Percentiles rank a stretch among this genome's conserved stretches.
phyloP scores from a whole-genome alignment of 2,888 invertebrate genomes.

The Eristalis arbustorum region DNA sequence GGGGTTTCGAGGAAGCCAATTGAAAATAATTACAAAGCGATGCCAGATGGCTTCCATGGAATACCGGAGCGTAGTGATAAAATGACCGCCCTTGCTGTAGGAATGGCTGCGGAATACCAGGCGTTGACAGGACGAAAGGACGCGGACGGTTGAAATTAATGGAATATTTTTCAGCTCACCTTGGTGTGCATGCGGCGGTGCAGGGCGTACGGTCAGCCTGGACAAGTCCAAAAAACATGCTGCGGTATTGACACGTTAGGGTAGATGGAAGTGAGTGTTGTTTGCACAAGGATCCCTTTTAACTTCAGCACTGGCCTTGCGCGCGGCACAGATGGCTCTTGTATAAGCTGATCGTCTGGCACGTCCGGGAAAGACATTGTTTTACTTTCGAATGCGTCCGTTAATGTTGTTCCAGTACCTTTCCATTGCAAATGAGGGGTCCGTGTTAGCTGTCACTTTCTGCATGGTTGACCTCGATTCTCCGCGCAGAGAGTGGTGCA shows the following conservation, averaged over 20 bases:
- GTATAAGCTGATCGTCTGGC: not conserved
- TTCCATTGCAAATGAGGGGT: too few species aligned
- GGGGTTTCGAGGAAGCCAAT: conserved; percentile 4
- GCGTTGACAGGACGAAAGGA: not conserved
- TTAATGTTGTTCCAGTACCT: too few species aligned
- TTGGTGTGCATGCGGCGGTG: not conserved
- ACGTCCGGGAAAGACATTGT: not conserved
- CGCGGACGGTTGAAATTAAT: not conserved
- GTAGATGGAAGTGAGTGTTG: not conserved
- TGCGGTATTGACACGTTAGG: not conserved
- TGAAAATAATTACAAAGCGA: conserved; percentile 29
- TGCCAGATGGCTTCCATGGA: conserved; percentile 9
- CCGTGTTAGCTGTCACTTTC: too few species aligned
- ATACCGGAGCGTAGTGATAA: not conserved
- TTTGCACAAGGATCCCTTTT: not conserved
- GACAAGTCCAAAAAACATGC: not conserved
- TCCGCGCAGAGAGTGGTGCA: too few species aligned
- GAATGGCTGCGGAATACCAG: not conserved
- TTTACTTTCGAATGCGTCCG: not conserved
- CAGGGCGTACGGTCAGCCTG: not conserved
- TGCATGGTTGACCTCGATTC: too few species aligned
- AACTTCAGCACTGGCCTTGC: not conserved
- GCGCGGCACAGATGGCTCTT: not conserved
- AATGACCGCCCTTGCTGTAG: not conserved
- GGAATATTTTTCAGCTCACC: conserved; percentile 2